Conservation (phyloP, 1,140 invertebrate species). For the Aleiodes sp. region DNA sequence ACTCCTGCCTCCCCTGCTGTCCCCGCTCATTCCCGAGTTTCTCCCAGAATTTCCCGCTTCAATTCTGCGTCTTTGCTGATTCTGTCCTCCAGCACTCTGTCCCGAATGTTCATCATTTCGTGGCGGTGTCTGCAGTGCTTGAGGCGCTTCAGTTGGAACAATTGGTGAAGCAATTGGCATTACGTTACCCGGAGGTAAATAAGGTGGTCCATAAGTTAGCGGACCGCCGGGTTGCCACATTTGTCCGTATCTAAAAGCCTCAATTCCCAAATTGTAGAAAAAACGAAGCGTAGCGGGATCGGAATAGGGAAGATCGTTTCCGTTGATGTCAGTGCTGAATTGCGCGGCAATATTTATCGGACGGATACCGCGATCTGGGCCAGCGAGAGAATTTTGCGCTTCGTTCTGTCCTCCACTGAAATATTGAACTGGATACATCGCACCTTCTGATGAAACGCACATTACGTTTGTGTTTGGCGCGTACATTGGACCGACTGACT, state of each 20-base stretch:
- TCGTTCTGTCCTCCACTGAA: neutral
- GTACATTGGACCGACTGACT: slow-evolving; percentile 14
- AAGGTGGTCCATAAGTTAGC: neutral
- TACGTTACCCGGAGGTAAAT: neutral
- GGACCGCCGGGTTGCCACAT: neutral
- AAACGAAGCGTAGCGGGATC: slow-evolving; percentile 47
- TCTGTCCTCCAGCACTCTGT: neutral
- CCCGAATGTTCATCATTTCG: neutral
- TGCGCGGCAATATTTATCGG: neutral
- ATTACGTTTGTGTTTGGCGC: slow-evolving; percentile 11
- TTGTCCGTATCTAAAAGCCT: slow-evolving; percentile 47
- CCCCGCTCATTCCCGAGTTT: neutral
- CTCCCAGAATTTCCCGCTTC: neutral
- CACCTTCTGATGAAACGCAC: slow-evolving; percentile 20
- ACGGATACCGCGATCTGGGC: neutral
- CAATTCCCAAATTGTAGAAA: slow-evolving; percentile 75
- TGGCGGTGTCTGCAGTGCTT: neutral
- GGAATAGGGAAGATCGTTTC: neutral
- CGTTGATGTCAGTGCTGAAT: neutral
- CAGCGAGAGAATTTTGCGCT: neutral
- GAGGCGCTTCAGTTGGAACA: neutral
- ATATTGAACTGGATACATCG: slow-evolving; percentile 5
- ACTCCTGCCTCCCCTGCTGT: neutral
- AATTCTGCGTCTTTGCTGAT: neutral
- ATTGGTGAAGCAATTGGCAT: neutral